Evolutionary conservation across 2,113 vertebrate species (phyloP).

Genomic region (Oenanthe melanoleuca): DNA sequence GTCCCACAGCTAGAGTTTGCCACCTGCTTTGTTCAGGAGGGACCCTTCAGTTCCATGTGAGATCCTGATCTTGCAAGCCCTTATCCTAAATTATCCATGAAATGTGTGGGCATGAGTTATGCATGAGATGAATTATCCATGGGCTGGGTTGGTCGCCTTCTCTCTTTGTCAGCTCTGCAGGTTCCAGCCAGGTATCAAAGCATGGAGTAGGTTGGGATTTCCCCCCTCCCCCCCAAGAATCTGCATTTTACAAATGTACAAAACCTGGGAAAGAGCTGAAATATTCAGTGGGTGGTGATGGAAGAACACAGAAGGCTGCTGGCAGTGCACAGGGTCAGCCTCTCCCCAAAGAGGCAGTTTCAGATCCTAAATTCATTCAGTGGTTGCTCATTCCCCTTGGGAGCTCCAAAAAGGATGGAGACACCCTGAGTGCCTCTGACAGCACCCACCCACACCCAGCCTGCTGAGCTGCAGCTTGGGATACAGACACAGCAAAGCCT

Average conservation of each 20-base stretch:
- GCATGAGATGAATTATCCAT: conserved; percentile 70
- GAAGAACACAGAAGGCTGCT: not conserved
- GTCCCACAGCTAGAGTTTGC: not conserved
- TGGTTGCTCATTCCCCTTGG: not conserved
- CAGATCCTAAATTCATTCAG: not conserved
- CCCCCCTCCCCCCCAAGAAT: not conserved
- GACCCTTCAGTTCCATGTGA: conserved; percentile 38
- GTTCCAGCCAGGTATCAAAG: conserved; percentile 49
- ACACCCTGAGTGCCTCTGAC: conserved; percentile 19
- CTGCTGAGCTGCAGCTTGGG: not conserved
- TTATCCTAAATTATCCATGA: conserved; percentile 68
- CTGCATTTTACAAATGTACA: not conserved
- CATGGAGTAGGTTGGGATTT: not conserved
- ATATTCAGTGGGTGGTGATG: not conserved
- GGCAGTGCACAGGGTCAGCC: not conserved
- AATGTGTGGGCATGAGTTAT: conserved; percentile 53
- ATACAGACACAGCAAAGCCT: not conserved
- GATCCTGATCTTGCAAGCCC: conserved; percentile 47
- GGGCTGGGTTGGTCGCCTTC: not conserved
- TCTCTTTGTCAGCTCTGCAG: conserved; percentile 26
- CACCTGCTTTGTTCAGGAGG: not conserved
- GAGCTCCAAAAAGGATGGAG: not conserved
- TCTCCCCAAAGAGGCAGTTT: not conserved
- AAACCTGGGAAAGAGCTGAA: not conserved
- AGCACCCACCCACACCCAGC: conserved; percentile 35